These are phyloP conservation scores for Campoplex nolae DNA, from an alignment of 2,888 invertebrate species.

Conservation along the genomic window DNA sequence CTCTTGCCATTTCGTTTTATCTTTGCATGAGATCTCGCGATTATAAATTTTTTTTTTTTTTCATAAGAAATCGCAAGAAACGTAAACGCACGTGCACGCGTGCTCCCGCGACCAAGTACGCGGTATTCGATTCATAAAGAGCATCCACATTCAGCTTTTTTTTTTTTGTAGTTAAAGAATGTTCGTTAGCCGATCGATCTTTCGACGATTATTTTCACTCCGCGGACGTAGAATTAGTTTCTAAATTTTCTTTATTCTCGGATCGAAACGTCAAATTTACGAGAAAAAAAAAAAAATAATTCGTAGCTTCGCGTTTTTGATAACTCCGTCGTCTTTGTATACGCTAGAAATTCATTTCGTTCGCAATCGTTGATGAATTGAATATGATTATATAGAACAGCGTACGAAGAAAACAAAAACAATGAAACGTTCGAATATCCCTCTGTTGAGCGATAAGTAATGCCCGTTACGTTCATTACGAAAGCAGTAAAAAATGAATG, in stretches of 20 bases:
- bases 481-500: constrained; percentile 37
- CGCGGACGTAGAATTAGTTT: background rate
- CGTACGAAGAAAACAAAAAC: background rate
- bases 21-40: constrained; percentile 21
- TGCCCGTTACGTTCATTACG: constrained; percentile 48
- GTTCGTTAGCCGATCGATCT: background rate
- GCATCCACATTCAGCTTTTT: background rate
- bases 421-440: background rate
- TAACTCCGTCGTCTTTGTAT: too few relatives aligned
- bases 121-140: constrained; percentile 59
- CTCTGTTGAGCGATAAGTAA: constrained; percentile 14
- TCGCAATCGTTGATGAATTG: background rate
- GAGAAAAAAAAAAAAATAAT: background rate
- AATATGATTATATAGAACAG: too few relatives aligned
- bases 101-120: constrained; percentile 3
- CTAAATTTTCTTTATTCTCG: background rate
- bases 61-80: constrained; percentile 57
- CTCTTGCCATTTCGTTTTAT: constrained; percentile 16
- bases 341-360: too few relatives aligned
- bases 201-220: too few relatives aligned
- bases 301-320: too few relatives aligned
- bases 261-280: background rate
- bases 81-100: constrained; percentile 43
- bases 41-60: background rate
- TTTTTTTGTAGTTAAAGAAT: background rate